Conservation (phyloP, 2,113 vertebrate species). For the Chunga burmeisteri region DNA sequence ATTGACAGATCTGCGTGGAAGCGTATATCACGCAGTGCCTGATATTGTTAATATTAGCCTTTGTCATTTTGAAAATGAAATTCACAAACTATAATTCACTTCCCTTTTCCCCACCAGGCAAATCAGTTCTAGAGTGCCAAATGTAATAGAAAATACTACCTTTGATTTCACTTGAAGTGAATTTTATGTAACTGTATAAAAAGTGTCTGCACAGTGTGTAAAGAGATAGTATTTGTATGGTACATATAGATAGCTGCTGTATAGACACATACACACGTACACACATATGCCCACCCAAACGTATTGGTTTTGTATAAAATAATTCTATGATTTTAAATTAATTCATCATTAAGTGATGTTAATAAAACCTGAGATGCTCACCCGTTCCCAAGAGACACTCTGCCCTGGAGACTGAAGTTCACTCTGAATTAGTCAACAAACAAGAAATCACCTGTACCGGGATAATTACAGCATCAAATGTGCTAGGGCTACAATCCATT, state of each 20-base stretch:
- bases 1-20: not conserved
- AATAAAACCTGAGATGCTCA: not conserved
- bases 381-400: not conserved
- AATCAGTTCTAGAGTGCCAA: not conserved
- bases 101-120: not conserved
- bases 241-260: not conserved
- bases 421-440: not conserved
- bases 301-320: not conserved
- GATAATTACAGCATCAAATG: not conserved
- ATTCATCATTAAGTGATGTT: not conserved
- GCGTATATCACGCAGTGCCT: not conserved
- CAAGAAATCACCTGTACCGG: not conserved
- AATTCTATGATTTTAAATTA: not conserved
- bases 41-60: not conserved
- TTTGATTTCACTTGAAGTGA: not conserved
- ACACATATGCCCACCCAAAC: not conserved
- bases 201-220: not conserved
- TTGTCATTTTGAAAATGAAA: not conserved
- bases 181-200: not conserved
- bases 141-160: not conserved
- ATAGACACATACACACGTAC: accelerated
- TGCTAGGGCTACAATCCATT: not conserved
- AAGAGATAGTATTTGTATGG: not conserved
- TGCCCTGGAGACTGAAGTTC: not conserved
- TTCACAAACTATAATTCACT: not conserved